These are phyloP conservation scores for Hoplostethus atlanticus DNA, from an alignment of 2,797 vertebrate species.

Conservation along the genomic window DNA sequence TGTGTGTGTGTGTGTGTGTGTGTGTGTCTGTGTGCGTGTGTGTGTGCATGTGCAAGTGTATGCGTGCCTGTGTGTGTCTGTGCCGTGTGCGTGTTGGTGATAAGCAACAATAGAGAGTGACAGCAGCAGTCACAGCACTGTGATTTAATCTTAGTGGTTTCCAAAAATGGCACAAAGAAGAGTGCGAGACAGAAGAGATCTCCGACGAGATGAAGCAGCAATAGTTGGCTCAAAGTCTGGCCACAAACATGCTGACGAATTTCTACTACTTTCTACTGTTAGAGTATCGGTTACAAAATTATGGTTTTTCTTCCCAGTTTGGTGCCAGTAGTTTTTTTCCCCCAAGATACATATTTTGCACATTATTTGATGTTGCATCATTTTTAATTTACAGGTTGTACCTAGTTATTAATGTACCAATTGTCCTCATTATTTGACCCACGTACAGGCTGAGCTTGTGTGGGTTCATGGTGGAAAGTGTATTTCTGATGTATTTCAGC, in stretches of 20 bases:
- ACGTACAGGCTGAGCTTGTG: conserved; percentile 6
- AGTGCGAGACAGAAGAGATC: conserved; percentile 16
- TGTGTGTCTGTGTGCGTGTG: conserved; percentile 1
- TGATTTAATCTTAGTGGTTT: conserved; percentile 36
- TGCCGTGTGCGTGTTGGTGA: conserved; percentile 26
- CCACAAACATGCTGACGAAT: conserved; percentile 30
- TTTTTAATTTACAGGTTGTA: background rate
- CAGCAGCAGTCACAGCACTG: conserved; percentile 43
- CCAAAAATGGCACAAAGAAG: conserved; percentile 3
- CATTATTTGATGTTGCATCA: background rate
- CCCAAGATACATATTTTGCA: no score
- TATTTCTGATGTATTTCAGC: background rate
- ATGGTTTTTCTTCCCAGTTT: conserved; percentile 1
- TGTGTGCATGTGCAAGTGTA: background rate
- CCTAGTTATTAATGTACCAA: no score
- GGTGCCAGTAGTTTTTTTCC: background rate
- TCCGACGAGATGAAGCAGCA: conserved; percentile 40
- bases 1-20: background rate
- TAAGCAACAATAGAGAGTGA: conserved; percentile 35
- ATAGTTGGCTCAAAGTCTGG: conserved; percentile 4
- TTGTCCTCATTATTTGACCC: conserved; percentile 1
- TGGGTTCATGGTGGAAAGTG: background rate
- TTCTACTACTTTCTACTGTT: conserved; percentile 19
- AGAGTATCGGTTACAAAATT: conserved; percentile 20
- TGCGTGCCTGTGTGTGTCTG: conserved; percentile 33